Evolutionary conservation across 2,888 invertebrate species (phyloP).

Genomic region (Cryptosula pallasiana): DNA sequence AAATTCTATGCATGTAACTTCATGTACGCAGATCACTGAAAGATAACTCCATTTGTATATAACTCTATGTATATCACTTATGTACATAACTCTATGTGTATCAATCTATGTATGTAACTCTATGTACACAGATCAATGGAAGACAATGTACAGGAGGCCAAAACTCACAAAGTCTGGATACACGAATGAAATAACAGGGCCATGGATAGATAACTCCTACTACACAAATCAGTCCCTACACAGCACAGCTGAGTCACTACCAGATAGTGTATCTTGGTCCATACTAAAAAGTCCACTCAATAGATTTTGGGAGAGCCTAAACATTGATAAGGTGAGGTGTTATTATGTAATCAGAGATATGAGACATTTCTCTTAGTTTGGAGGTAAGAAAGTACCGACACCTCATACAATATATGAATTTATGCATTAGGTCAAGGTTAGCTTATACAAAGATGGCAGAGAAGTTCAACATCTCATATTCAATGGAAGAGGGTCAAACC

Average conservation of each 20-base stretch:
- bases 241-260: not conserved
- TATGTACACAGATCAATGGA: not conserved
- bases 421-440: not conserved
- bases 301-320: not conserved
- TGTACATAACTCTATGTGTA: too few relatives aligned
- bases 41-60: too few relatives aligned
- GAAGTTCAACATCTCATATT: slow-evolving; percentile 1
- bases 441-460: not conserved
- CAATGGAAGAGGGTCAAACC: not conserved
- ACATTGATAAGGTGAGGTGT: not conserved
- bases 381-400: too few relatives aligned
- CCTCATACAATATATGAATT: too few relatives aligned
- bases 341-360: too few relatives aligned
- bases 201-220: slow-evolving; percentile 8
- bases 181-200: slow-evolving; percentile 15
- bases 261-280: not conserved
- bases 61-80: too few relatives aligned
- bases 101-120: too few relatives aligned
- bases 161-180: not conserved
- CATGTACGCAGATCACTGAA: too few relatives aligned
- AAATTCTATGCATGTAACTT: too few relatives aligned
- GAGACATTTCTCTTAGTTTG: too few relatives aligned
- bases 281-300: not conserved
- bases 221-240: not conserved
- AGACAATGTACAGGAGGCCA: not conserved